These are phyloP conservation scores for Salvelinus sp. DNA, from an alignment of 2,113 vertebrate species.

Conservation along the genomic window DNA sequence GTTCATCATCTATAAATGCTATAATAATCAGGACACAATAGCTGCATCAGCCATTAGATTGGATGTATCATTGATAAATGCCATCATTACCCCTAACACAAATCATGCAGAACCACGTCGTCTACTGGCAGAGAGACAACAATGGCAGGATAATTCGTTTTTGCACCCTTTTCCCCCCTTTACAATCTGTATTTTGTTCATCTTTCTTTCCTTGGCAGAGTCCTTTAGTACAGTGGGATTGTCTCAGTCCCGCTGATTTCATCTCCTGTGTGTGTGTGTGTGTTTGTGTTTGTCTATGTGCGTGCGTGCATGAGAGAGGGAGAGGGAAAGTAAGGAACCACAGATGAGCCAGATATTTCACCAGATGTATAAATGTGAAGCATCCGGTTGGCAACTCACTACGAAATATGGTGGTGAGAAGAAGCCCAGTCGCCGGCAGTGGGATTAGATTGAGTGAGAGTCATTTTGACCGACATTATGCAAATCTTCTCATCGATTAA, in stretches of 20 bases:
- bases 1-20: constrained; percentile 22
- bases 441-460: too few relatives aligned
- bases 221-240: not conserved
- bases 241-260: not conserved
- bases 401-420: too few relatives aligned
- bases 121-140: constrained; percentile 9
- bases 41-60: constrained; percentile 38
- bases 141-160: constrained; percentile 16
- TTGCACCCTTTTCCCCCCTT: not conserved
- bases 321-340: not conserved
- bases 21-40: constrained; percentile 30
- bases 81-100: not conserved
- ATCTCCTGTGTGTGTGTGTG: not conserved
- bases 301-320: too few relatives aligned
- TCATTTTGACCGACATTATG: too few relatives aligned
- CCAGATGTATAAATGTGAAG: too few relatives aligned
- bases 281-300: not conserved
- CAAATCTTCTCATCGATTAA: too few relatives aligned
- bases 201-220: not conserved
- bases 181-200: not conserved
- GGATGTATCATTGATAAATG: constrained; percentile 23
- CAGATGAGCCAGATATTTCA: too few relatives aligned
- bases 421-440: too few relatives aligned
- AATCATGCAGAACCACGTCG: constrained; percentile 15
- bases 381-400: too few relatives aligned